These are phyloP conservation scores for Colistium nudipinnis DNA, from an alignment of 2,113 vertebrate genomes.

Conservation along the genomic window DNA sequence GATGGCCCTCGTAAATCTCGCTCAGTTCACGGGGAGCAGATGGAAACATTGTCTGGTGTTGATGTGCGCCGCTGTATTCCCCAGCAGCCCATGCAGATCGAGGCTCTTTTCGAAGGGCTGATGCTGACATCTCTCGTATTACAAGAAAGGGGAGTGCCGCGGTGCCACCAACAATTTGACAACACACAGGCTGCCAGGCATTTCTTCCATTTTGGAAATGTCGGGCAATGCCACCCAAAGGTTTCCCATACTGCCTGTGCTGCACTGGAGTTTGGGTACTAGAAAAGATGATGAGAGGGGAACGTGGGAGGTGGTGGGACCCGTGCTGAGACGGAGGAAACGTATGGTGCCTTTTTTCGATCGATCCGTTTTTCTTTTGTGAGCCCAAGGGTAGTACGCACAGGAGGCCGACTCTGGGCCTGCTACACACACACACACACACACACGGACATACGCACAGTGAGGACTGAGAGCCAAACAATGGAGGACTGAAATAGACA, in stretches of 20 bases:
- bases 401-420: conserved; percentile 59
- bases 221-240: conserved; percentile 58
- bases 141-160: conserved; percentile 45
- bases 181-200: conserved; percentile 35
- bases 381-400: conserved; percentile 35
- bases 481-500: conserved; percentile 75
- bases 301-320: conserved; percentile 59
- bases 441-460: too few relatives aligned
- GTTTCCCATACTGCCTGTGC: conserved; percentile 39
- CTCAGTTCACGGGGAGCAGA: conserved; percentile 62
- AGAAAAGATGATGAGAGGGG: conserved; percentile 41
- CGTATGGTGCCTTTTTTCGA: conserved; percentile 55
- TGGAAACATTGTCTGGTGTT: conserved; percentile 59
- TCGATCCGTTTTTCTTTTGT: conserved; percentile 54
- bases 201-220: conserved; percentile 63
- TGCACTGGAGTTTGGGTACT: conserved; percentile 8
- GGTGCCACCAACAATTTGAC: conserved; percentile 40
- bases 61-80: conserved; percentile 51
- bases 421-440: conserved; percentile 48
- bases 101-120: conserved; percentile 48
- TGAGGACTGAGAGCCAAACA: conserved; percentile 72
- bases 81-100: conserved; percentile 57
- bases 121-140: conserved; percentile 45
- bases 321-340: conserved; percentile 69
- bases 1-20: conserved; percentile 45